These are phyloP conservation scores for Lerista edwardsae DNA, from an alignment of 2,797 vertebrate genomes.

Conservation along the genomic window DNA sequence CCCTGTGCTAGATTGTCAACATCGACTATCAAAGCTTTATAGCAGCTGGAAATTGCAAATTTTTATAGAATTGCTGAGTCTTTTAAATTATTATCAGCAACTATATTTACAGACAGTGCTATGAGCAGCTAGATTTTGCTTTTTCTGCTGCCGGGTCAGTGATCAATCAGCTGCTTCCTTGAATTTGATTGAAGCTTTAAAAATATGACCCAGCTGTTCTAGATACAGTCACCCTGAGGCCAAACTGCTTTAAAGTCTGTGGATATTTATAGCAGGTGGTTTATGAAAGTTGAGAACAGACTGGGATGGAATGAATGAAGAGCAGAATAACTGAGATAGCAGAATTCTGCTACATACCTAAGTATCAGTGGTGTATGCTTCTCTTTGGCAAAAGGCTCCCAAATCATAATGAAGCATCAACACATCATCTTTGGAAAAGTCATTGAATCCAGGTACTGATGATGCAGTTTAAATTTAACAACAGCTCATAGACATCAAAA, in stretches of 20 bases:
- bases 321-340: not conserved
- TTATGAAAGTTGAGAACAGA: not conserved
- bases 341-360: not conserved
- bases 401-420: not conserved
- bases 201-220: constrained; percentile 12
- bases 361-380: not conserved
- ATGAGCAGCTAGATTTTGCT: not conserved
- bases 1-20: not conserved
- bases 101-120: not conserved
- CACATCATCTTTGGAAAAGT: not conserved
- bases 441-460: not conserved
- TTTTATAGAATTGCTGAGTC: not conserved
- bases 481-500: not conserved
- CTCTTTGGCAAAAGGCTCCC: not conserved
- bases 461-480: not conserved
- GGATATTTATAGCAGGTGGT: not conserved
- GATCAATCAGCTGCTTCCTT: not conserved
- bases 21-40: not conserved
- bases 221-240: not conserved
- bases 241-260: not conserved
- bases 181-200: constrained; percentile 1
- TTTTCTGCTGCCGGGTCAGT: not conserved
- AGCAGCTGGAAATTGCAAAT: not conserved
- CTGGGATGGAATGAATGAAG: not conserved
- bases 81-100: not conserved